Conservation (phyloP, 2,888 invertebrate genomes). For the Hypsopygia costalis region DNA sequence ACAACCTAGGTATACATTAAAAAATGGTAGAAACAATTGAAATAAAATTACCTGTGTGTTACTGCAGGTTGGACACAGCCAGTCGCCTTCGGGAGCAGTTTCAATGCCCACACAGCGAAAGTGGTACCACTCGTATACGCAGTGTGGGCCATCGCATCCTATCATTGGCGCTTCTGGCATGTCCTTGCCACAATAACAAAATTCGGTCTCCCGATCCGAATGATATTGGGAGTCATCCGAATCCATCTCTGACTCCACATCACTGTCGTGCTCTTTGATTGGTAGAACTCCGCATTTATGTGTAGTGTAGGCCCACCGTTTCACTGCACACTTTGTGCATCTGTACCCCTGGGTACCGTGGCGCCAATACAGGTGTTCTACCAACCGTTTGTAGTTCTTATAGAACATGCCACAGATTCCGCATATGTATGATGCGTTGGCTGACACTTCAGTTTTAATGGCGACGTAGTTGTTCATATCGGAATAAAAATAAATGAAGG, state of each 20-base stretch:
- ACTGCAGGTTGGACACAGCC: slow-evolving; percentile 50
- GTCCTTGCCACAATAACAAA: slow-evolving; percentile 48
- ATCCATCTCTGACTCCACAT: slow-evolving; percentile 14
- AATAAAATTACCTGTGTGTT: slow-evolving; percentile 20
- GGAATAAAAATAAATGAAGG: no score
- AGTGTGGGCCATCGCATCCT: slow-evolving; percentile 49
- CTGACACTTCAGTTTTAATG: no score
- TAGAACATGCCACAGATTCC: slow-evolving; percentile 45
- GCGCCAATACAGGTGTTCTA: slow-evolving; percentile 60
- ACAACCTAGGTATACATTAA: no score
- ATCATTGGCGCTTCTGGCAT: slow-evolving; percentile 47
- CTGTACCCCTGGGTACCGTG: slow-evolving; percentile 54
- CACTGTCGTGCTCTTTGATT: slow-evolving; percentile 20
- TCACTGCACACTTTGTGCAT: slow-evolving; percentile 44
- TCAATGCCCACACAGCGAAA: slow-evolving; percentile 51
- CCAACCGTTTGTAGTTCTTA: slow-evolving; percentile 42
- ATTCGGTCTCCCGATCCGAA: slow-evolving; percentile 31
- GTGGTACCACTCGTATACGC: slow-evolving; percentile 53
- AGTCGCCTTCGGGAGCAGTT: slow-evolving; percentile 47
- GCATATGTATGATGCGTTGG: slow-evolving; percentile 32
- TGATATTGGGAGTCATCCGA: slow-evolving; percentile 17
- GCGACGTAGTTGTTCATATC: no score
- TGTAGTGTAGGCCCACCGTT: slow-evolving; percentile 47
- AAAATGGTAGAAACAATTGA: no score
- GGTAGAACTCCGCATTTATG: slow-evolving; percentile 55